phyloP scores from a whole-genome alignment of 2,888 invertebrate genomes.

The Galerucella calmariensis region DNA sequence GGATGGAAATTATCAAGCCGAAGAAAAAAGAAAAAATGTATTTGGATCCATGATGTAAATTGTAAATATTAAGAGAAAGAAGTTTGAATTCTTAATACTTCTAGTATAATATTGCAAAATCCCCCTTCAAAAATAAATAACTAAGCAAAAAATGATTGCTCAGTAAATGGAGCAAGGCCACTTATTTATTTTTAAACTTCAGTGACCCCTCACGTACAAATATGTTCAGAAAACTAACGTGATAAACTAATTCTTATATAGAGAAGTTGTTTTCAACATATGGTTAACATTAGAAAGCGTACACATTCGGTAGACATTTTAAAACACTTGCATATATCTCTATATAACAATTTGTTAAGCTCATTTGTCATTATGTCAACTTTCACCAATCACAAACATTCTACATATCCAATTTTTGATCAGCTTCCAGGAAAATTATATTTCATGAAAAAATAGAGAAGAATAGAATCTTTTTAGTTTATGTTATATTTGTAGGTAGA shows the following conservation, averaged over 20 bases:
- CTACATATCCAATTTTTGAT: background rate
- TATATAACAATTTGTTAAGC: conserved; percentile 2
- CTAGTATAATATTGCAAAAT: too few relatives aligned
- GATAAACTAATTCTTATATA: conserved; percentile 6
- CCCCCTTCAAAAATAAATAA: too few relatives aligned
- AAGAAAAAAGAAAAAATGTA: too few relatives aligned
- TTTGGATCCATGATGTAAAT: too few relatives aligned
- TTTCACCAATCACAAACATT: background rate
- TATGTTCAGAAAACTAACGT: conserved; percentile 2
- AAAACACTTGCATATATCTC: conserved; percentile 2
- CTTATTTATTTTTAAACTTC: conserved; percentile 14
- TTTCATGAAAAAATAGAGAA: too few relatives aligned
- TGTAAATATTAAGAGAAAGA: too few relatives aligned
- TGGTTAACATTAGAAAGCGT: conserved; percentile 22
- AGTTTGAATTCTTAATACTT: too few relatives aligned
- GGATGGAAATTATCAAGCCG: too few relatives aligned
- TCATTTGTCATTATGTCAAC: conserved; percentile 5
- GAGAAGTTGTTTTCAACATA: conserved; percentile 11
- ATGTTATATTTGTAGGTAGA: too few relatives aligned
- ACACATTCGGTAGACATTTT: conserved; percentile 19
- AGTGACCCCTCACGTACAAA: background rate
- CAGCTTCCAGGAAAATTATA: too few relatives aligned
- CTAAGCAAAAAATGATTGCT: background rate
- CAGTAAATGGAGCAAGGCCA: conserved; percentile 1
- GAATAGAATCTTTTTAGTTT: too few relatives aligned